These are phyloP conservation scores for Brenthis ino DNA, from an alignment of 2,888 invertebrate genomes.

Conservation along the genomic window DNA sequence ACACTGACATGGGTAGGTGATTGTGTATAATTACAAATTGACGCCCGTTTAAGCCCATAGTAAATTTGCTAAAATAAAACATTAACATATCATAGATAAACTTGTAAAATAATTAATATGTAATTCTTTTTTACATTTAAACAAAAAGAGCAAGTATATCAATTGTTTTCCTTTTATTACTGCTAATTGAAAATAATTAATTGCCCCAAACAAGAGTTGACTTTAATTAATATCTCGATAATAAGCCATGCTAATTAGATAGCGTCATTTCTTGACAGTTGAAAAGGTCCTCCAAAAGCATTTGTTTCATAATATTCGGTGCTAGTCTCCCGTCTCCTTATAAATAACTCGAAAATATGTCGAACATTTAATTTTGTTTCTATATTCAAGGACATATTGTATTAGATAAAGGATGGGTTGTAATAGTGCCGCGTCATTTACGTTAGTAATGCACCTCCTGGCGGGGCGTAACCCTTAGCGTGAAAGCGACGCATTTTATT, in stretches of 20 bases:
- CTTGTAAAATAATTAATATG: too few relatives aligned
- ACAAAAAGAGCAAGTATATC: too few relatives aligned
- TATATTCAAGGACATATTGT: constrained; percentile 78
- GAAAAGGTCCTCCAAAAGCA: constrained; percentile 1
- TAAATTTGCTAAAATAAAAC: constrained; percentile 9
- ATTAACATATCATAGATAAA: too few relatives aligned
- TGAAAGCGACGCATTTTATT: constrained; percentile 48
- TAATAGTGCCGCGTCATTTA: constrained; percentile 79
- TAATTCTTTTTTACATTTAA: too few relatives aligned
- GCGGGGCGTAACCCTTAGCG: constrained; percentile 65
- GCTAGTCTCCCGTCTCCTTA: constrained; percentile 68
- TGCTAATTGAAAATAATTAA: too few relatives aligned
- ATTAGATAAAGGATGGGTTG: constrained; percentile 77
- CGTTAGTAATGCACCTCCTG: constrained; percentile 70
- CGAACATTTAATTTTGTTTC: constrained; percentile 73
- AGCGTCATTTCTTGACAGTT: not conserved
- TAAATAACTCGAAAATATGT: constrained; percentile 72
- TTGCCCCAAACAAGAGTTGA: too few relatives aligned
- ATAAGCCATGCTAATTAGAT: not conserved
- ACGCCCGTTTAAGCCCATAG: constrained; percentile 32
- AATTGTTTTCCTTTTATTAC: too few relatives aligned
- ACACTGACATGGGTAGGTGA: constrained; percentile 64
- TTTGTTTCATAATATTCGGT: constrained; percentile 14
- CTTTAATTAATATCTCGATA: not conserved
- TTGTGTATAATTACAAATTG: constrained; percentile 62